These are phyloP conservation scores for Bacillus rossius DNA, from an alignment of 1,140 invertebrate species.

Conservation along the genomic window DNA sequence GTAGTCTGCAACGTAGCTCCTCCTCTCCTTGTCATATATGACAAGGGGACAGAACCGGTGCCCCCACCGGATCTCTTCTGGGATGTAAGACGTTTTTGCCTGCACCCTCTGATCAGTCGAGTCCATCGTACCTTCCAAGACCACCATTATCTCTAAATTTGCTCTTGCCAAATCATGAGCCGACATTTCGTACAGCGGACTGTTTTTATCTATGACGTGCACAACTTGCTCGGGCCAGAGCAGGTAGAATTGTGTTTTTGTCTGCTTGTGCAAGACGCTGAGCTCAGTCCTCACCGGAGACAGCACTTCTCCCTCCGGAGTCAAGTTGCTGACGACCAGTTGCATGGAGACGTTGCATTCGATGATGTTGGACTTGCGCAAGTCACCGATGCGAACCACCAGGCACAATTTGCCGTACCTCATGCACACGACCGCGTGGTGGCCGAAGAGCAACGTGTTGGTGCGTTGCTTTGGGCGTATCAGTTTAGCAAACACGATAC, in stretches of 20 bases:
- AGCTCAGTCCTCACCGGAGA: slow-evolving; percentile 80
- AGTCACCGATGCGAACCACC: slow-evolving; percentile 96
- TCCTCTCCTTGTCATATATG: slow-evolving; percentile 75
- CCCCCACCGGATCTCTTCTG: slow-evolving; percentile 92
- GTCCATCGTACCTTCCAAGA: slow-evolving; percentile 92
- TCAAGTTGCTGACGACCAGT: slow-evolving; percentile 82
- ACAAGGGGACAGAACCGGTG: slow-evolving; percentile 87
- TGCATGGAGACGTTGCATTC: slow-evolving; percentile 87
- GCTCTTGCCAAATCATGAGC: slow-evolving; percentile 50
- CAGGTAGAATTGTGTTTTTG: slow-evolving; percentile 28
- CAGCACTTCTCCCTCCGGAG: slow-evolving; percentile 82
- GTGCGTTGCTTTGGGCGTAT: slow-evolving; percentile 94
- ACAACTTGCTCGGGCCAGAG: slow-evolving; percentile 59
- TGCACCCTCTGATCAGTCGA: slow-evolving; percentile 86
- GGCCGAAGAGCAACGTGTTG: slow-evolving; percentile 92
- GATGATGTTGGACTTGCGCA: slow-evolving; percentile 94
- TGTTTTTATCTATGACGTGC: slow-evolving; percentile 52
- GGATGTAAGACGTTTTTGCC: slow-evolving; percentile 85
- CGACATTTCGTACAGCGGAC: slow-evolving; percentile 50
- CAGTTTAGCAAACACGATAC: slow-evolving; percentile 94
- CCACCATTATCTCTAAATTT: slow-evolving; percentile 92
- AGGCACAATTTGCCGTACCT: slow-evolving; percentile 84
- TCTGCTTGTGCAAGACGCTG: slow-evolving; percentile 34
- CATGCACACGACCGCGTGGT: slow-evolving; percentile 87
- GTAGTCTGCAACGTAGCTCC: slow-evolving; percentile 5